Conservation (phyloP, 2,888 invertebrate genomes). For the Tetrapedia diversipes region DNA sequence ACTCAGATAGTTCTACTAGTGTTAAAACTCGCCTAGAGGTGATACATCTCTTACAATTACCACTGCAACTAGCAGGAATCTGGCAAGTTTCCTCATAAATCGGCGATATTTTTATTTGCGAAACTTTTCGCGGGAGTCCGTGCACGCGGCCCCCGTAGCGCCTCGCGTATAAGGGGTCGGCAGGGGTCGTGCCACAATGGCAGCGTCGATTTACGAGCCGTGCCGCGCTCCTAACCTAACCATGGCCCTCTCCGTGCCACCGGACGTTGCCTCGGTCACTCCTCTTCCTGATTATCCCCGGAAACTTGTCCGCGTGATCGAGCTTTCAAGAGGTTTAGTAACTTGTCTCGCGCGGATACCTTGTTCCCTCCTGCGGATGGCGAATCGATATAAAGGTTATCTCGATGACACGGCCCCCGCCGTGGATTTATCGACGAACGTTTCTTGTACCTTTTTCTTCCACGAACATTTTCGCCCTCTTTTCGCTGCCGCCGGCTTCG, state of each 20-base stretch:
- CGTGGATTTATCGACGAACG: constrained; percentile 2
- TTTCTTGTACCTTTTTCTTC: constrained; percentile 4
- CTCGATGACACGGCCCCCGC: constrained; percentile 6
- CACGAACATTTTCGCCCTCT: not conserved
- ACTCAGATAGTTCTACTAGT: too few species aligned
- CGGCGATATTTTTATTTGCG: constrained; percentile 77
- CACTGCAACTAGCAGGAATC: constrained; percentile 66
- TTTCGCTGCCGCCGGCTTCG: not conserved
- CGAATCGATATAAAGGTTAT: constrained; percentile 41
- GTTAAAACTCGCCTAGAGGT: constrained; percentile 73
- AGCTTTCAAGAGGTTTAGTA: constrained; percentile 64
- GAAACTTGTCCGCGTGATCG: constrained; percentile 67
- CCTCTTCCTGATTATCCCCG: constrained; percentile 59
- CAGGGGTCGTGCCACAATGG: constrained; percentile 34
- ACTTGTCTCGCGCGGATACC: constrained; percentile 46
- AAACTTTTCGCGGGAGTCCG: constrained; percentile 69
- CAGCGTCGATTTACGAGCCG: constrained; percentile 66
- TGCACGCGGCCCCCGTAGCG: constrained; percentile 66
- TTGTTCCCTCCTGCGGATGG: constrained; percentile 7
- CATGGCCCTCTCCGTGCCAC: too few species aligned
- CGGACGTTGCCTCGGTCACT: constrained; percentile 47
- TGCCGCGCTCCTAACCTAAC: too few species aligned
- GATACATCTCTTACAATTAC: constrained; percentile 78
- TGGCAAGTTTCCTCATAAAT: constrained; percentile 77
- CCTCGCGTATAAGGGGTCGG: constrained; percentile 65